Evolutionary conservation across 2,113 vertebrate genomes (phyloP), one percentile per base, ranked within the genome.

Genomic region (Fulmarus glacialis): DNA sequence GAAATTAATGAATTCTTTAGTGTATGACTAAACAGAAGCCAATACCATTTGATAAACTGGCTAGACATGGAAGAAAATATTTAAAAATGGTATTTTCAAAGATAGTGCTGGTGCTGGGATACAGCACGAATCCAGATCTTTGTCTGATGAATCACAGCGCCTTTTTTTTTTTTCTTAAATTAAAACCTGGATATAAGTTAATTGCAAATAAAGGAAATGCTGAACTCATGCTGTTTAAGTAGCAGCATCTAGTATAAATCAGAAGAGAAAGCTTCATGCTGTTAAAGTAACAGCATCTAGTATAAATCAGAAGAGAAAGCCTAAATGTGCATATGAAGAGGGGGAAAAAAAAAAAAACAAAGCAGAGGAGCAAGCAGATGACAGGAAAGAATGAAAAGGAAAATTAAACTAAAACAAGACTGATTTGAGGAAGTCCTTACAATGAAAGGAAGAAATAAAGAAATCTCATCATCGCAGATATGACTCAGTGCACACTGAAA

Each of bases 351-450:
- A 14, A 12, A 71, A 67, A 62, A 82, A 58, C 90, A 52, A 0
- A 75, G 11, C 6, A 24, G 42, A 78, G 38, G 77, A 83, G 80
- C 26, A 47, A 77, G 82, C n/a, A 78, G 71, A 50, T 67, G 82
- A 92, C 75, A 86, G 82, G 63, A 90, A 89, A 90, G 90, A 95
- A 89, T 43, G 73, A 58, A 62, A 83, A 92, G 47, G 38, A 93
- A 94, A 92, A 92, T 71, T 36, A 50, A 86, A 55, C 79, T 66
- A 90, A 89, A 89, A 32, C 56, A 88, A 81, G 72, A 78, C 27
- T 71, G 80, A 90, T 81, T 81, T 86, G 75, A 94, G 90, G 80
- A 95, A 83, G 72, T 47, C 50, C 68, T 74, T 40, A 91, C 68
- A 95, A 83, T 78, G 58, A 71, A 87, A 68, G 90, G 40, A 89